Conservation (phyloP, 2,888 invertebrate genomes). For the Papilio demoleus region DNA sequence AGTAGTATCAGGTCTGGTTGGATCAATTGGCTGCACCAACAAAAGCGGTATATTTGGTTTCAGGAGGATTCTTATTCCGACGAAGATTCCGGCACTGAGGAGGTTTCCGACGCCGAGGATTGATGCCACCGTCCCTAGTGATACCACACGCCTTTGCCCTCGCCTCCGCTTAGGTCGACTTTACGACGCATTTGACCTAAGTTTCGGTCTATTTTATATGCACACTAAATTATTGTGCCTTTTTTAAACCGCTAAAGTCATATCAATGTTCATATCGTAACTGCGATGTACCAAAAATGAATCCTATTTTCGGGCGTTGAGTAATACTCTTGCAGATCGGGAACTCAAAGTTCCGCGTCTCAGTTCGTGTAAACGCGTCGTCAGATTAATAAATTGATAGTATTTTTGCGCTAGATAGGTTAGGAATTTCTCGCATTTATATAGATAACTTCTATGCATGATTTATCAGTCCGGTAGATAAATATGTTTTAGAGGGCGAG, state of each 20-base stretch:
- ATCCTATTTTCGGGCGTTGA: conserved; percentile 51
- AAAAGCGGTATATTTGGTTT: conserved; percentile 76
- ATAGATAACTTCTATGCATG: conserved; percentile 66
- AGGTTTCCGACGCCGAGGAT: conserved; percentile 77
- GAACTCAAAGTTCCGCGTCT: conserved; percentile 34
- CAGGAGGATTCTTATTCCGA: conserved; percentile 82
- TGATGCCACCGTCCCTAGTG: conserved; percentile 66
- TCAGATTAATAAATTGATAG: conserved; percentile 63
- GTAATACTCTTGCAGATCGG: conserved; percentile 46
- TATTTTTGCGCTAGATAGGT: conserved; percentile 68
- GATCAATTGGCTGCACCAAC: conserved; percentile 59
- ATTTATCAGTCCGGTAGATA: conserved; percentile 73
- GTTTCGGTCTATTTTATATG: conserved; percentile 40
- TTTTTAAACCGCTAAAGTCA: conserved; percentile 43
- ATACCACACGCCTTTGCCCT: conserved; percentile 53
- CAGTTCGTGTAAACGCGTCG: conserved; percentile 4
- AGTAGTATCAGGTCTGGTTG: conserved; percentile 60
- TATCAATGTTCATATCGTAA: conserved; percentile 62
- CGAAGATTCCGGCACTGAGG: conserved; percentile 79
- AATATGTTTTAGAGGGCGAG: conserved; percentile 74
- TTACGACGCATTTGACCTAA: conserved; percentile 24
- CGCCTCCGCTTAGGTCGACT: conserved; percentile 42
- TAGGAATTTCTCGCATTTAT: conserved; percentile 54
- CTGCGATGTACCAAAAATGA: conserved; percentile 56
- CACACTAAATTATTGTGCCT: conserved; percentile 47